Evolutionary conservation across 2,888 invertebrate genomes (phyloP).

Genomic region (Sylvicola cinctus): DNA sequence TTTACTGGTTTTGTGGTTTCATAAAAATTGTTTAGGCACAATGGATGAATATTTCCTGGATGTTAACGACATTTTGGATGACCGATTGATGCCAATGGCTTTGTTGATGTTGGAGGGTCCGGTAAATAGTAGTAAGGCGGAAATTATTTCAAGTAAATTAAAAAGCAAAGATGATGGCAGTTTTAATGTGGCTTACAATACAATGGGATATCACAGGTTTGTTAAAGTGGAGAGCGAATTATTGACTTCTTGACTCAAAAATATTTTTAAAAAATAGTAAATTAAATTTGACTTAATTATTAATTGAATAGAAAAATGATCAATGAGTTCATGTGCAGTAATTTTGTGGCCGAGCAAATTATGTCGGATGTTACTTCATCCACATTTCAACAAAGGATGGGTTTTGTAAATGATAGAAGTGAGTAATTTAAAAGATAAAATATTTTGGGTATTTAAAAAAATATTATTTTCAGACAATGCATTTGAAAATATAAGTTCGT

Average conservation of each 20-base stretch:
- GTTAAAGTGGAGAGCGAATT: conserved; percentile 1
- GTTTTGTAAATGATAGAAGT: conserved; percentile 4
- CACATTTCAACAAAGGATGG: conserved; percentile 9
- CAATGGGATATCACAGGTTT: conserved; percentile 50
- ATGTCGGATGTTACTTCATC: conserved; percentile 34
- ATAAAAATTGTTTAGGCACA: no score
- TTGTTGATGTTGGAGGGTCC: conserved; percentile 30
- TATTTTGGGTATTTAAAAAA: no score
- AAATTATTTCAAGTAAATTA: conserved; percentile 6
- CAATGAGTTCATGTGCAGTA: conserved; percentile 58
- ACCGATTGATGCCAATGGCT: conserved; percentile 40
- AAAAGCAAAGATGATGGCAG: conserved; percentile 26
- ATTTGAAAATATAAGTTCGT: no score
- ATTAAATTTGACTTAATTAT: conserved; percentile 3
- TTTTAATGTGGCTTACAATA: conserved; percentile 37
- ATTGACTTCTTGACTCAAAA: background rate
- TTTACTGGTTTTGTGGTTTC: no score
- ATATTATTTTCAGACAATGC: background rate
- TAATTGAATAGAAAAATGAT: conserved; percentile 38
- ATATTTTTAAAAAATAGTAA: background rate
- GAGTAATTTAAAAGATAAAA: no score
- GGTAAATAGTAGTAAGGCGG: conserved; percentile 8
- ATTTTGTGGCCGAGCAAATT: conserved; percentile 52
- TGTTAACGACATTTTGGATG: conserved; percentile 44
- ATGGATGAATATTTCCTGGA: conserved; percentile 14